A percentile compares a stretch with the other conserved stretches of the same genome.
Evolutionary conservation across 2,797 vertebrate species (phyloP).

Genomic region (Melanotaenia parkinsoni): DNA sequence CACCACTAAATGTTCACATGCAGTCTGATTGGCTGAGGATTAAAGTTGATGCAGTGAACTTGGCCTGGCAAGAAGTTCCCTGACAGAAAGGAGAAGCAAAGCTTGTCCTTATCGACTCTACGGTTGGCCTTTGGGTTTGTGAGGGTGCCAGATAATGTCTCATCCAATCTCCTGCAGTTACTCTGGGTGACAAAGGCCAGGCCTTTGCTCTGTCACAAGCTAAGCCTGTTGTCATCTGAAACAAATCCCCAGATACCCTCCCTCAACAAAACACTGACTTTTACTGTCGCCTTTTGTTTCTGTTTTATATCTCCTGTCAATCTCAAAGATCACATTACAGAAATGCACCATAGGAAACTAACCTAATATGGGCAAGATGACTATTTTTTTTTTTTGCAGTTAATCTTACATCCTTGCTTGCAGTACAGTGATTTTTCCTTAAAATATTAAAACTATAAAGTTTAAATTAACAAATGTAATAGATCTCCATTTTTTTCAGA

Average conservation of each 20-base stretch:
- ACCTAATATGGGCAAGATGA: not conserved
- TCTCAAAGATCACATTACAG: conserved; percentile 19
- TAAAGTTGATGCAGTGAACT: conserved; percentile 55
- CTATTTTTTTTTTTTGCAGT: conserved; percentile 5
- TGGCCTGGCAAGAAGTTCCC: conserved; percentile 45
- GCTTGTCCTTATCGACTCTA: conserved; percentile 68
- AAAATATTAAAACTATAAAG: conserved; percentile 4
- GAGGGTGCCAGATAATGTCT: conserved; percentile 72
- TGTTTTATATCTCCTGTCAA: conserved; percentile 35
- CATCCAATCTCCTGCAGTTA: conserved; percentile 65
- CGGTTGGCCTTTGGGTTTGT: conserved; percentile 65
- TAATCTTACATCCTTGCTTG: not conserved
- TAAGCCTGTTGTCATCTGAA: conserved; percentile 70
- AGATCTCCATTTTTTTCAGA: conserved; percentile 8
- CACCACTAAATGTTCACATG: conserved; percentile 35
- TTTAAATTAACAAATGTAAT: not conserved
- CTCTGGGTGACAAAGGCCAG: conserved; percentile 77
- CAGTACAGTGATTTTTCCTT: not conserved
- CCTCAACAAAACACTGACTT: conserved; percentile 60
- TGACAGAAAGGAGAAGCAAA: conserved; percentile 59
- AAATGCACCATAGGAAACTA: conserved; percentile 31
- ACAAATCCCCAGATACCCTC: conserved; percentile 65
- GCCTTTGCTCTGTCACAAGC: conserved; percentile 68
- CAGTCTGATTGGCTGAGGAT: conserved; percentile 55
- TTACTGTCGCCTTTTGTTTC: conserved; percentile 42